A percentile compares a stretch with the other conserved stretches of the same genome.
These are phyloP conservation scores for Antedon mediterranea DNA, from an alignment of 53 echinoderm and acorn worm species.

Conservation along the genomic window DNA sequence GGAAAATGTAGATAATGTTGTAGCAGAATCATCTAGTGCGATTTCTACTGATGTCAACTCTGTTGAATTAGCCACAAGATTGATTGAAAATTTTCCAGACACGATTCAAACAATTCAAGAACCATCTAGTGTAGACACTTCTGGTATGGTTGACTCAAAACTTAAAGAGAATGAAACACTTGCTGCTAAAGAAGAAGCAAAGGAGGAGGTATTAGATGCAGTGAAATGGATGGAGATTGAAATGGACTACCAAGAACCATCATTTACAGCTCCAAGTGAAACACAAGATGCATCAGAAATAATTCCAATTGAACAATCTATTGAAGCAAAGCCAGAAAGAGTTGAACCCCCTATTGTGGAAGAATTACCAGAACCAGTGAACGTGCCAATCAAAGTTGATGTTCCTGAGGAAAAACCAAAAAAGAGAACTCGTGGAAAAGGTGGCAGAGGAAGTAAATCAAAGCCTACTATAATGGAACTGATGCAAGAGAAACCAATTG, in stretches of 20 bases:
- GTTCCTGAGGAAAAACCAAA: not conserved
- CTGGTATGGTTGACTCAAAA: not conserved
- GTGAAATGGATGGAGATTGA: not conserved
- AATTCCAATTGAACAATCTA: not conserved
- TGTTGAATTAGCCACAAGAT: not conserved
- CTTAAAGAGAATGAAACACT: not conserved
- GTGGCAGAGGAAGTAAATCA: not conserved
- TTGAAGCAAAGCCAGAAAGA: not conserved
- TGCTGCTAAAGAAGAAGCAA: not conserved
- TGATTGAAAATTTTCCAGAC: not conserved
- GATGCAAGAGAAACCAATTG: not conserved
- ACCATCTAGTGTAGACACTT: not conserved
- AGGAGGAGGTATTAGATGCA: not conserved
- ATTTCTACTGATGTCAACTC: not conserved
- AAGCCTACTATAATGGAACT: not conserved
- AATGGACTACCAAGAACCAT: not conserved
- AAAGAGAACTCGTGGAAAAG: not conserved
- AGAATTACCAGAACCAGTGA: not conserved
- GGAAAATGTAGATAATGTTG: not conserved
- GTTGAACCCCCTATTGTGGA: not conserved
- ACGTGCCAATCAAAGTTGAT: not conserved
- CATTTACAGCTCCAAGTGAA: not conserved
- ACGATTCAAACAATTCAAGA: not conserved
- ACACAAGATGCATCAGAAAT: not conserved
- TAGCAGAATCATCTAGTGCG: not conserved